Base-by-base conservation (phyloP, 2,888 invertebrate genomes). In the Dryomyza anilis region DNA sequence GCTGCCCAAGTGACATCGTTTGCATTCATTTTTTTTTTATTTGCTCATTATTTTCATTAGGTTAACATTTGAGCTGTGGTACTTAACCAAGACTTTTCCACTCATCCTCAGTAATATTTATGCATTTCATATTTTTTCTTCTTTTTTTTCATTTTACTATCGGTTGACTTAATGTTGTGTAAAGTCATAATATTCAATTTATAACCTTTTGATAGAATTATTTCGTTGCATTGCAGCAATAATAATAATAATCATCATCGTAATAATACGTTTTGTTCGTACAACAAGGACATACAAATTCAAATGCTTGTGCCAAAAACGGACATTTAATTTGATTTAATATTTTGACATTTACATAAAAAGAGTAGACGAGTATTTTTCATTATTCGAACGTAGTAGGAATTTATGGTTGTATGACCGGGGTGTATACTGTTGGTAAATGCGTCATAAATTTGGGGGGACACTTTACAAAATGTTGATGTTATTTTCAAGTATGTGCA, bases 111-210 rank as follows among this genome's bases (percentile, higher is more conserved):
- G n/a, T n/a, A n/a, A n/a, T n/a, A n/a, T n/a, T n/a, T n/a, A n/a
- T n/a, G n/a, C n/a, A n/a, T n/a, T n/a, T n/a, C n/a, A n/a, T n/a
- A n/a, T n/a, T n/a, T n/a, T n/a, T n/a, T n/a, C n/a, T n/a, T n/a
- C n/a, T n/a, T n/a, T n/a, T n/a, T n/a, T n/a, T n/a, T n/a, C n/a
- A 27, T 62, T 62, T 63, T 33, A 58, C 43, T 52, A 30, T 58
- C 58, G 50, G 39, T 53, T 58, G 64, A 64, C 59, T 64, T 64
- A 64, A 64, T 64, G 59, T 64, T 55, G 59, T 59, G 64, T 59
- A 59, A 64, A 59, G 59, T 64, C 53, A 33, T 64, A 64, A 59
- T 59, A 52, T 46, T 29, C 45, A 64, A 53, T 53, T 63, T 63
- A 63, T 63, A 50, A 50, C 25, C 27, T 43, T 57, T 57, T 43